Percentiles rank a stretch among this genome's conserved stretches.
Conservation (phyloP, 2,113 vertebrate genomes). For the Dasypus novemcinctus region DNA sequence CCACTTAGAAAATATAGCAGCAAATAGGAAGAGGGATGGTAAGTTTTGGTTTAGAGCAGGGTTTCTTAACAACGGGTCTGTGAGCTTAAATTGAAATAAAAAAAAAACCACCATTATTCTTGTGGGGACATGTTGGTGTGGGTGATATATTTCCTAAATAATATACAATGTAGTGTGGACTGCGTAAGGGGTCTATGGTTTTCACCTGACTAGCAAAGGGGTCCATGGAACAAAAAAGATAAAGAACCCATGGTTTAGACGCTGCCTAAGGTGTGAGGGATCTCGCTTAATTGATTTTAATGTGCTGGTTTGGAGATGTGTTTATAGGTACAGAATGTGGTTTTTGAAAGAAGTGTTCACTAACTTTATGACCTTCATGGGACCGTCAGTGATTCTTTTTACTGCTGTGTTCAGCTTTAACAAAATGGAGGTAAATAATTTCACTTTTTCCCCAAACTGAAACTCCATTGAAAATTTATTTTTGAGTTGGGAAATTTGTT, state of each 20-base stretch:
- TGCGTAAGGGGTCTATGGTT: no score
- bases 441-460: background rate
- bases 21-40: background rate
- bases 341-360: background rate
- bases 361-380: background rate
- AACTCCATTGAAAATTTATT: background rate
- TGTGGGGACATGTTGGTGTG: no score
- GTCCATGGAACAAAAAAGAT: no score
- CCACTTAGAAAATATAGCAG: background rate
- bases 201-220: no score
- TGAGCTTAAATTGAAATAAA: no score
- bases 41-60: background rate
- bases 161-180: no score
- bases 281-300: background rate
- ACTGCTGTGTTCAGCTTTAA: background rate
- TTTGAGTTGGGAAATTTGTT: background rate
- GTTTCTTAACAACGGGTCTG: no score
- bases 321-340: background rate
- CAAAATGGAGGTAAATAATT: conserved; percentile 1
- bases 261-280: background rate
- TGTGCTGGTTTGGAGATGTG: background rate
- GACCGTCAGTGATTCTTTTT: background rate
- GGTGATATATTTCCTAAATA: no score
- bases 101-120: no score
- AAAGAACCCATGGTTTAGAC: background rate